These are phyloP conservation scores for Pleuronectes platessa DNA, from an alignment of 2,113 vertebrate genomes.

Conservation along the genomic window DNA sequence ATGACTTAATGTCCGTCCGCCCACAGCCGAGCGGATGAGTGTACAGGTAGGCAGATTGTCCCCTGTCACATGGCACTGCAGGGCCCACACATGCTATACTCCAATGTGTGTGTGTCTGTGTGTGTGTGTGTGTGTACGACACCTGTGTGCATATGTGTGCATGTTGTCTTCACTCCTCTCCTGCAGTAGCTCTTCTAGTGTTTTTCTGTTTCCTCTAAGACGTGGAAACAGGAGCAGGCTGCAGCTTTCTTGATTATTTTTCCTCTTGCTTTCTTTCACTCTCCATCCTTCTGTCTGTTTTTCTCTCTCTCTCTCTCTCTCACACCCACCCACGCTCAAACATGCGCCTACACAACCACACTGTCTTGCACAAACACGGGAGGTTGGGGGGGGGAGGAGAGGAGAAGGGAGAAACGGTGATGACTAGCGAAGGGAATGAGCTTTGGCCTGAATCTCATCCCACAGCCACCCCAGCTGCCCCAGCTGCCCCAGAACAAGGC, in stretches of 20 bases:
- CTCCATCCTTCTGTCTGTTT: no score
- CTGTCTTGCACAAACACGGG: constrained; percentile 39
- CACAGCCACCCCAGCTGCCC: constrained; percentile 33
- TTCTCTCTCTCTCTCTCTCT: no score
- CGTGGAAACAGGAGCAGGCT: not conserved
- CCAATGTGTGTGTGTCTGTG: not conserved
- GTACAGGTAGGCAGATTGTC: constrained; percentile 75
- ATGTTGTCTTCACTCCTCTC: not conserved
- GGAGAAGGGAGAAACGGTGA: constrained; percentile 15
- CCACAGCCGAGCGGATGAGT: constrained; percentile 73
- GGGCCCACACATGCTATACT: constrained; percentile 43
- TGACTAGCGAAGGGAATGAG: constrained; percentile 35
- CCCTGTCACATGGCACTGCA: constrained; percentile 60
- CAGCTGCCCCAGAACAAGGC: constrained; percentile 31
- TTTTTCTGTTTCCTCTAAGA: not conserved
- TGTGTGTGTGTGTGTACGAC: not conserved
- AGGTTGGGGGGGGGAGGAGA: constrained; percentile 8
- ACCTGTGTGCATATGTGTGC: not conserved
- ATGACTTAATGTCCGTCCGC: constrained; percentile 77
- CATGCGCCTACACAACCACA: constrained; percentile 41
- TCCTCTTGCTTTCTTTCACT: no score
- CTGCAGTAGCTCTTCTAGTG: not conserved
- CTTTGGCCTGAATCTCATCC: constrained; percentile 48
- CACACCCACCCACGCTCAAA: constrained; percentile 17
- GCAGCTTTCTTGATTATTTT: no score